These are phyloP conservation scores for Acleris sparsana DNA, from an alignment of 2,888 invertebrate species.

Conservation along the genomic window DNA sequence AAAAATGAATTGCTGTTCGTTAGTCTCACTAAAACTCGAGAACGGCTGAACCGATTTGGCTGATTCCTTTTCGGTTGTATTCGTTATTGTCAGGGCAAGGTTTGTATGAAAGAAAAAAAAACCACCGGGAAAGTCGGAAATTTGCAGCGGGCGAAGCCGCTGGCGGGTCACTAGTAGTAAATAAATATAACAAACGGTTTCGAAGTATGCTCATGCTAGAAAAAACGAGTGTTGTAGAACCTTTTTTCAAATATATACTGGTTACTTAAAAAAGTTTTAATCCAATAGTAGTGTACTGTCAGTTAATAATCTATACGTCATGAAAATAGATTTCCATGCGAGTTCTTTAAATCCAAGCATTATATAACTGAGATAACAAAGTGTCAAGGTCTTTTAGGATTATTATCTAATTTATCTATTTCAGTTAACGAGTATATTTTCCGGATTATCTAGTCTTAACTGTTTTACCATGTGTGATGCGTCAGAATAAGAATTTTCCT, in stretches of 20 bases:
- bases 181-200: no score
- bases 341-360: not conserved
- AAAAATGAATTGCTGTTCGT: no score
- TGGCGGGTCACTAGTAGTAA: no score
- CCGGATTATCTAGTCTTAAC: conserved; percentile 13
- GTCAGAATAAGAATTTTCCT: conserved; percentile 7
- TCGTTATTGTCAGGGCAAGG: no score
- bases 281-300: not conserved
- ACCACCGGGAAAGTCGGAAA: no score
- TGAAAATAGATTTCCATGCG: conserved; percentile 5
- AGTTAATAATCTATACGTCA: not conserved
- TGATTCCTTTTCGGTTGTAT: no score
- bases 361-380: conserved; percentile 3
- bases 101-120: no score
- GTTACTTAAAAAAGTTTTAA: conserved; percentile 1
- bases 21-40: no score
- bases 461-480: conserved; percentile 9
- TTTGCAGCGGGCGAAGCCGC: no score
- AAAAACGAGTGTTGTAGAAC: conserved; percentile 9
- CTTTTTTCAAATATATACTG: conserved; percentile 10
- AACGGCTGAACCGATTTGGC: no score
- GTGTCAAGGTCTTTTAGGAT: conserved; percentile 5
- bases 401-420: not conserved
- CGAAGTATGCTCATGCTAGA: conserved; percentile 3
- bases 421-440: conserved; percentile 4